Evolutionary conservation across 2,113 vertebrate genomes (phyloP).

Genomic region (Calidris pygmaea): DNA sequence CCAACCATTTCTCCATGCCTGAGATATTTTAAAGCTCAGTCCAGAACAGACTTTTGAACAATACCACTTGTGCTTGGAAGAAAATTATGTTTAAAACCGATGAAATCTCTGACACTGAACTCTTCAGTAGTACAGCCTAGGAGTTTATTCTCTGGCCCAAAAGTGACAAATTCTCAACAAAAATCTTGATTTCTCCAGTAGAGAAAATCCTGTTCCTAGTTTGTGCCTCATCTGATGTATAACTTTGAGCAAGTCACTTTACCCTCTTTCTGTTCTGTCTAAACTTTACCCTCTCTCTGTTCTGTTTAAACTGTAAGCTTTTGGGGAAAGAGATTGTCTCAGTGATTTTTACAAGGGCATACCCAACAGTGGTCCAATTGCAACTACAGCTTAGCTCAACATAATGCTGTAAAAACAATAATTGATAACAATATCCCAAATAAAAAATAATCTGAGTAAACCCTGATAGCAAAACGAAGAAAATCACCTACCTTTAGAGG

Average conservation of each 20-base stretch:
- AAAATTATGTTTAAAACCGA: not conserved
- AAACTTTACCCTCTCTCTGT: not conserved
- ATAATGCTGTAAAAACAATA: not conserved
- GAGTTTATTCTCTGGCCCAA: not conserved
- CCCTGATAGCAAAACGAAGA: not conserved
- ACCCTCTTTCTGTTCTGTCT: not conserved
- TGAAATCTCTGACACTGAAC: not conserved
- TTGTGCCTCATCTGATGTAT: not conserved
- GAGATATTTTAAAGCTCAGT: not conserved
- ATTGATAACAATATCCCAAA: not conserved
- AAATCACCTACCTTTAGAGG: not conserved
- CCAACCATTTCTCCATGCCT: not conserved
- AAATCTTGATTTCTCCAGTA: not conserved
- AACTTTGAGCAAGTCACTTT: not conserved
- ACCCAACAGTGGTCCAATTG: accelerated
- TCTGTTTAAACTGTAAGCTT: not conserved
- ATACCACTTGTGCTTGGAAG: not conserved
- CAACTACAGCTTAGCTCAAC: not conserved
- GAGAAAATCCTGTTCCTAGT: not conserved
- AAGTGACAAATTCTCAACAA: not conserved
- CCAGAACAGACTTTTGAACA: not conserved
- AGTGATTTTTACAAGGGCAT: not conserved
- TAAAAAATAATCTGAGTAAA: not conserved
- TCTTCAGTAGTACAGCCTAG: not conserved
- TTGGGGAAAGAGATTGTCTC: not conserved